These are phyloP conservation scores for Ricordea florida DNA, from an alignment of 92 coral and sea anemone genomes.

Conservation along the genomic window DNA sequence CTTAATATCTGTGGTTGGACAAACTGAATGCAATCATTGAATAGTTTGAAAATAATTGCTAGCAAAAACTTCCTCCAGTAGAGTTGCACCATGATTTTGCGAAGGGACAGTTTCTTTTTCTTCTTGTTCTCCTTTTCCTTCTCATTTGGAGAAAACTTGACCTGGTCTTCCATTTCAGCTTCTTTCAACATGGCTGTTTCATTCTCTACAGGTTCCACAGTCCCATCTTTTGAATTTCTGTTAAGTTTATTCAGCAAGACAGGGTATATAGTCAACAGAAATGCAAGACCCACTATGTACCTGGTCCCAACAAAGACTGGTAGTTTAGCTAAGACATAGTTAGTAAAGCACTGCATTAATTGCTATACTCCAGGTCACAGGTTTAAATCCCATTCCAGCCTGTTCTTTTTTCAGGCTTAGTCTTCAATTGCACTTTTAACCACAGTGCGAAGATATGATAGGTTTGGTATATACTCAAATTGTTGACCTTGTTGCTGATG, in stretches of 20 bases:
- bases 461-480: too few species aligned
- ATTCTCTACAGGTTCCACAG: constrained; percentile 27
- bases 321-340: too few species aligned
- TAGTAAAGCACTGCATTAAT: too few species aligned
- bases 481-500: too few species aligned
- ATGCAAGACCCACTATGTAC: background rate
- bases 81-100: constrained; percentile 41
- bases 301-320: too few species aligned
- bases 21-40: constrained; percentile 69
- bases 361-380: too few species aligned
- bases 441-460: too few species aligned
- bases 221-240: background rate
- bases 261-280: too few species aligned
- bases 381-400: too few species aligned
- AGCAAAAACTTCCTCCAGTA: constrained; percentile 58
- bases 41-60: constrained; percentile 51
- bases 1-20: constrained; percentile 78
- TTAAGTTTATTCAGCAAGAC: background rate
- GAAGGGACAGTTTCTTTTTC: constrained; percentile 58
- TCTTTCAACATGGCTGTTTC: constrained; percentile 42
- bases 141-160: constrained; percentile 16
- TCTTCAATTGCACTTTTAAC: too few species aligned
- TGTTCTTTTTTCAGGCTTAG: too few species aligned
- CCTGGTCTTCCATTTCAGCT: constrained; percentile 28
- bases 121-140: background rate